Conservation (phyloP, 2,113 vertebrate species). For the Trichomycterus rosablanca region DNA sequence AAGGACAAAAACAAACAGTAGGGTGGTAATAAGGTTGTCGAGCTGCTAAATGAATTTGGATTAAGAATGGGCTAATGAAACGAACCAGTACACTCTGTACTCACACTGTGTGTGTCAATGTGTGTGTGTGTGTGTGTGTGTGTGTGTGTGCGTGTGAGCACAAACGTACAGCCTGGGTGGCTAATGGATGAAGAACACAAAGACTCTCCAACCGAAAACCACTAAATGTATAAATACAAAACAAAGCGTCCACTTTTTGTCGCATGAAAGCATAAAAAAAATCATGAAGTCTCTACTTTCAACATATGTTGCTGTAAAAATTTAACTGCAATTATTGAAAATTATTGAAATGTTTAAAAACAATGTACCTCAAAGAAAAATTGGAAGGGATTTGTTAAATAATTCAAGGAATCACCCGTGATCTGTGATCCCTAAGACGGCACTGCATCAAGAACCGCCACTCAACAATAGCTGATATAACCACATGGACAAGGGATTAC, state of each 20-base stretch:
- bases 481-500: too few relatives aligned
- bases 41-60: conserved; percentile 64
- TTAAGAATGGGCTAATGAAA: conserved; percentile 60
- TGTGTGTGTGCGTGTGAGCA: conserved; percentile 26
- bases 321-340: too few relatives aligned
- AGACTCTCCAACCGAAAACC: conserved; percentile 7
- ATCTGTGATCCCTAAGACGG: too few relatives aligned
- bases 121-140: conserved; percentile 30
- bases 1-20: conserved; percentile 19
- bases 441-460: too few relatives aligned
- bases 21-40: conserved; percentile 67
- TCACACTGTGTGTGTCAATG: conserved; percentile 28
- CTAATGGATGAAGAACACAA: conserved; percentile 19
- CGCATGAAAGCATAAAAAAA: conserved; percentile 26
- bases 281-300: neutral
- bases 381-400: too few relatives aligned
- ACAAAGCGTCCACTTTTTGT: too few relatives aligned
- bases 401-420: too few relatives aligned
- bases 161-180: conserved; percentile 31
- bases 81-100: conserved; percentile 47
- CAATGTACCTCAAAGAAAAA: too few relatives aligned
- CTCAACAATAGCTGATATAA: too few relatives aligned
- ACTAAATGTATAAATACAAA: neutral
- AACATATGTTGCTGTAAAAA: too few relatives aligned
- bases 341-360: too few relatives aligned